Conservation (phyloP, 2,113 vertebrate species). For the Cynoglossus semilaevis region DNA sequence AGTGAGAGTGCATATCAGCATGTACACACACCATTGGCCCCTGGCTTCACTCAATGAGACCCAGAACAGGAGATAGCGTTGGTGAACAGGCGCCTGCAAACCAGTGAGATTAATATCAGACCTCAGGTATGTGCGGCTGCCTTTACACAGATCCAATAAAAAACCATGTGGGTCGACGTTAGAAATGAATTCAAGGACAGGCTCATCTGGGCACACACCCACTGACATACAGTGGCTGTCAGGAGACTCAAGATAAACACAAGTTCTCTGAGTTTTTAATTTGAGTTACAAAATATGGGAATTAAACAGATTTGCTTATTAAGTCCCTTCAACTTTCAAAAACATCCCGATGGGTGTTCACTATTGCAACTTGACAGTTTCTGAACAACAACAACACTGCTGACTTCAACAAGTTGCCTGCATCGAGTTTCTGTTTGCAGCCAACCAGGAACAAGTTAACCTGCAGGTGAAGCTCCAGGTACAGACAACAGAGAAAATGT, state of each 20-base stretch:
- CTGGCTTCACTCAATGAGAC: conserved; percentile 23
- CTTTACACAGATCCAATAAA: conserved; percentile 16
- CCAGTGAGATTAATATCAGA: conserved; percentile 42
- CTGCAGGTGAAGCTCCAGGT: too few relatives aligned
- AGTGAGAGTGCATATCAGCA: conserved; percentile 28
- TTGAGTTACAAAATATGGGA: too few relatives aligned
- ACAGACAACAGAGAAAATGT: too few relatives aligned
- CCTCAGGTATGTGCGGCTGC: conserved; percentile 34
- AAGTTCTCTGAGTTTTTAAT: too few relatives aligned
- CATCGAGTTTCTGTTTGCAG: too few relatives aligned
- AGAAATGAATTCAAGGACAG: conserved; percentile 7
- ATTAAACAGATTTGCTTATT: too few relatives aligned
- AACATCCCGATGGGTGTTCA: too few relatives aligned
- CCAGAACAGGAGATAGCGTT: conserved; percentile 13
- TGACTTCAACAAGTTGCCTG: too few relatives aligned
- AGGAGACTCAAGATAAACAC: neutral
- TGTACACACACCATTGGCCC: conserved; percentile 11
- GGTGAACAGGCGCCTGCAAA: conserved; percentile 31
- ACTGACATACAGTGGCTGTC: conserved; percentile 1
- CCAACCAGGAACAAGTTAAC: too few relatives aligned
- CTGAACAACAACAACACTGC: too few relatives aligned
- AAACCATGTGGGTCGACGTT: conserved; percentile 17
- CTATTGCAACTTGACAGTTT: too few relatives aligned
- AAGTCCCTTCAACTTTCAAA: too few relatives aligned
- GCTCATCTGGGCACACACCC: conserved; percentile 28